Evolutionary conservation across 2,888 invertebrate species (phyloP).

Genomic region (Epirrita christyi): DNA sequence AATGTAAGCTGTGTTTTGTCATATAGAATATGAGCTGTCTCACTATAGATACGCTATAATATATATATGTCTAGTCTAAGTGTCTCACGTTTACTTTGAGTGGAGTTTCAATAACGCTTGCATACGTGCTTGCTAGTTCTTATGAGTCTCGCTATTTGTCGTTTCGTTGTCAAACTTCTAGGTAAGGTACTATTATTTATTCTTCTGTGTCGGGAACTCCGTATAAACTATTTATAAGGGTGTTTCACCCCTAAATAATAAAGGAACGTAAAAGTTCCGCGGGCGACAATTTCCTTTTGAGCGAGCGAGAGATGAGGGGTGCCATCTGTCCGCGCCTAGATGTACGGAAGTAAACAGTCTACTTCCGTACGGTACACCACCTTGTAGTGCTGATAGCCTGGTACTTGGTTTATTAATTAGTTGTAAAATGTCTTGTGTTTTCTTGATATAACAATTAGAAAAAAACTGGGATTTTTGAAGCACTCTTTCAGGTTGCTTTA

Average conservation of each 20-base stretch:
- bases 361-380: slow-evolving; percentile 47
- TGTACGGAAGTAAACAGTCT: slow-evolving; percentile 12
- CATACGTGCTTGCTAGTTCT: no score
- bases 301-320: slow-evolving; percentile 43
- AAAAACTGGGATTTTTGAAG: no score
- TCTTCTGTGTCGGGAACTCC: slow-evolving; percentile 44
- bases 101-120: no score
- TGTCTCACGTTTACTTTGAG: no score
- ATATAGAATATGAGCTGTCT: no score
- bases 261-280: slow-evolving; percentile 56
- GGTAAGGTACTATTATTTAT: neutral
- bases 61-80: no score
- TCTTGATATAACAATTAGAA: neutral
- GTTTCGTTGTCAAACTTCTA: slow-evolving; percentile 4
- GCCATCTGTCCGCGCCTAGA: slow-evolving; percentile 49
- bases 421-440: slow-evolving; percentile 3
- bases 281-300: slow-evolving; percentile 64
- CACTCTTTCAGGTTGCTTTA: no score
- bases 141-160: neutral
- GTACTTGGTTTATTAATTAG: slow-evolving; percentile 13
- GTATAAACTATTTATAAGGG: slow-evolving; percentile 64
- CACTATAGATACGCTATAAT: no score
- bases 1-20: neutral
- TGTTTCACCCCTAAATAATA: slow-evolving; percentile 70
- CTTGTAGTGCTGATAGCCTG: slow-evolving; percentile 53